Conservation (phyloP, 2,888 invertebrate genomes). For the Monopis laevigella region DNA sequence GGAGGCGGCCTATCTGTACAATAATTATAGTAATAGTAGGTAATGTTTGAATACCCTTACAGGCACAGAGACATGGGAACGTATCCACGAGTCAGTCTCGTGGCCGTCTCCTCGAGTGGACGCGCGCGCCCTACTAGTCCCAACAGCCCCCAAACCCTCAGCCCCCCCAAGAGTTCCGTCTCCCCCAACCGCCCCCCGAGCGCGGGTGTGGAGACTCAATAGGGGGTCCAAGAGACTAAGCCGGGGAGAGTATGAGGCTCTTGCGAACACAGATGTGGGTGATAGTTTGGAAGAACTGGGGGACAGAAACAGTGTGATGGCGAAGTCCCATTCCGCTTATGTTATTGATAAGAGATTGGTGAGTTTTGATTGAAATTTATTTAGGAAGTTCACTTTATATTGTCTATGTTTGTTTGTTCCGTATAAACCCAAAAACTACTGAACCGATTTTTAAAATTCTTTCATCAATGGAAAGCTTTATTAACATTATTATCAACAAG, state of each 20-base stretch:
- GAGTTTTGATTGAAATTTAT: slow-evolving; percentile 7
- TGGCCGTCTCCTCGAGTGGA: slow-evolving; percentile 76
- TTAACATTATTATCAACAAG: too few relatives aligned
- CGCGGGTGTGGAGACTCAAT: slow-evolving; percentile 73
- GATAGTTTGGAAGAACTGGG: slow-evolving; percentile 26
- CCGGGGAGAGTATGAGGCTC: slow-evolving; percentile 76
- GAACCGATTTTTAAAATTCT: too few relatives aligned
- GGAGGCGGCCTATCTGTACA: too few relatives aligned
- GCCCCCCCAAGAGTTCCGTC: slow-evolving; percentile 20
- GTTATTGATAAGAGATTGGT: slow-evolving; percentile 53
- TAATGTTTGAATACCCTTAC: too few relatives aligned
- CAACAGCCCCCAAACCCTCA: slow-evolving; percentile 25
- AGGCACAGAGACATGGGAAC: slow-evolving; percentile 82
- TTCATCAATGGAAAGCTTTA: too few relatives aligned
- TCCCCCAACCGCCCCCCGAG: slow-evolving; percentile 36
- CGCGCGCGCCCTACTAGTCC: slow-evolving; percentile 69
- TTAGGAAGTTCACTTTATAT: too few relatives aligned
- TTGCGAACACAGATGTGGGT: too few relatives aligned
- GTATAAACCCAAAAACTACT: too few relatives aligned
- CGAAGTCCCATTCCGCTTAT: slow-evolving; percentile 66
- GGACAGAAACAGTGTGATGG: slow-evolving; percentile 64
- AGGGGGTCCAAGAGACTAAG: slow-evolving; percentile 74
- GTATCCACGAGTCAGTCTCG: slow-evolving; percentile 69
- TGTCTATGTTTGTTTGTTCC: too few relatives aligned
- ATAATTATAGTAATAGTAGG: too few relatives aligned